phyloP scores from a whole-genome alignment of 2,113 vertebrate genomes.

The Xiphorhynchus elegans region DNA sequence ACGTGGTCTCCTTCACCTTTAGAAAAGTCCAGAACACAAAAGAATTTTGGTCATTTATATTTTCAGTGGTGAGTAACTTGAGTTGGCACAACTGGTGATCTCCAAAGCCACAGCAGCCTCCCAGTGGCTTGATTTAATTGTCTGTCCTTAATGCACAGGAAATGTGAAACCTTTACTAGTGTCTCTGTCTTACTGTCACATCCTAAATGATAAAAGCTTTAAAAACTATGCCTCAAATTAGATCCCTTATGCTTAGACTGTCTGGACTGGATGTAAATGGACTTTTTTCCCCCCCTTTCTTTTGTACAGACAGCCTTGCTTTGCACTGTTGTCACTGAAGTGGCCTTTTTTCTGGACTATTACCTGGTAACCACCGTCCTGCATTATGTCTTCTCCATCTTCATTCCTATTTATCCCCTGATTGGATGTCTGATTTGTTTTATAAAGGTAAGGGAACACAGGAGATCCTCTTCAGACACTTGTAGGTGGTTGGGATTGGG shows the following conservation, averaged over 20 bases:
- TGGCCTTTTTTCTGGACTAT: constrained; percentile 81
- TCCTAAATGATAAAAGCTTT: background rate
- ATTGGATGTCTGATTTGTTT: constrained; percentile 93
- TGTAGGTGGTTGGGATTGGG: background rate
- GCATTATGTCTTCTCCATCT: constrained; percentile 86
- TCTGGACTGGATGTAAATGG: background rate
- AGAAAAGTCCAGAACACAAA: constrained; percentile 89
- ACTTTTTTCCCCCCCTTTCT: background rate
- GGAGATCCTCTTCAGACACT: background rate
- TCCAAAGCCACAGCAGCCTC: background rate
- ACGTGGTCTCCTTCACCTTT: constrained; percentile 90
- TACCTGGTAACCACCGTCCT: constrained; percentile 73
- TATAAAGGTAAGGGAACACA: constrained; percentile 80
- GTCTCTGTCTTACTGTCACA: background rate
- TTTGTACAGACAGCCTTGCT: constrained; percentile 71
- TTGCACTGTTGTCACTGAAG: constrained; percentile 74
- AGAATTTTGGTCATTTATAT: constrained; percentile 93
- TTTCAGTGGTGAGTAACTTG: constrained; percentile 88
- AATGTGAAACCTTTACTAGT: background rate
- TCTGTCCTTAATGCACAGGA: background rate
- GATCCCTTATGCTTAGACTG: background rate
- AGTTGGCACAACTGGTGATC: background rate
- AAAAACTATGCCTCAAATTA: background rate
- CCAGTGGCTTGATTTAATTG: background rate
- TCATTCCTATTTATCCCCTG: constrained; percentile 91